A percentile compares a stretch with the other conserved stretches of the same genome.
Conservation (phyloP, 2,888 invertebrate genomes). For the Andrena dorsata region DNA sequence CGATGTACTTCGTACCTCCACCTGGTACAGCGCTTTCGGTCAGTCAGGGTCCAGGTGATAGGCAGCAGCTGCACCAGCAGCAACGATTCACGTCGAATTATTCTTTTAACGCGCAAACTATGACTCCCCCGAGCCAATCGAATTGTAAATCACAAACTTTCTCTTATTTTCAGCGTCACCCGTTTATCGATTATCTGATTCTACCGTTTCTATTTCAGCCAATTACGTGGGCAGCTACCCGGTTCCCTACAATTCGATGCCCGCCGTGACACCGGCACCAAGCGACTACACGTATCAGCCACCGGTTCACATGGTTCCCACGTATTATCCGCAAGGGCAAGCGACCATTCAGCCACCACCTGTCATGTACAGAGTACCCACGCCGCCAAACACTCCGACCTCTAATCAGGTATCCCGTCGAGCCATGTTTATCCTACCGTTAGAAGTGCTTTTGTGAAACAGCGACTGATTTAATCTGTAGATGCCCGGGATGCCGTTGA, state of each 20-base stretch:
- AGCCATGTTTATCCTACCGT: neutral
- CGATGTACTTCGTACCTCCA: constrained; percentile 83
- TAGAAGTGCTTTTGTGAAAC: neutral
- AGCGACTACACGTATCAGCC: constrained; percentile 81
- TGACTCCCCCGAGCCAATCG: constrained; percentile 81
- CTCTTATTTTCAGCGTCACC: neutral
- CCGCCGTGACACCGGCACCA: constrained; percentile 78
- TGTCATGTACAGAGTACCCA: constrained; percentile 83
- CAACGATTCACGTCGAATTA: constrained; percentile 80
- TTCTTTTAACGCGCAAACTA: constrained; percentile 80
- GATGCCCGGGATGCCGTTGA: constrained; percentile 82
- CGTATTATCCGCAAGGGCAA: constrained; percentile 81
- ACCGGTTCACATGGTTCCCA: constrained; percentile 81
- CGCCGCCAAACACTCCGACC: constrained; percentile 82
- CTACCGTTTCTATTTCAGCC: constrained; percentile 65
- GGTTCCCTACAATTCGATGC: constrained; percentile 81
- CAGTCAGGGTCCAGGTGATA: constrained; percentile 78
- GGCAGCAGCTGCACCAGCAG: constrained; percentile 78
- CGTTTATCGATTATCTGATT: neutral
- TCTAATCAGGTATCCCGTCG: constrained; percentile 78
- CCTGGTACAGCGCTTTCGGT: constrained; percentile 79
- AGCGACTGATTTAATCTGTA: constrained; percentile 38
- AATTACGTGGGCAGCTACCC: constrained; percentile 82
- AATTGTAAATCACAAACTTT: constrained; percentile 72
- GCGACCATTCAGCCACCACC: constrained; percentile 81